phyloP scores from a whole-genome alignment of 2,113 vertebrate species.

The Aspidoscelis tigris region DNA sequence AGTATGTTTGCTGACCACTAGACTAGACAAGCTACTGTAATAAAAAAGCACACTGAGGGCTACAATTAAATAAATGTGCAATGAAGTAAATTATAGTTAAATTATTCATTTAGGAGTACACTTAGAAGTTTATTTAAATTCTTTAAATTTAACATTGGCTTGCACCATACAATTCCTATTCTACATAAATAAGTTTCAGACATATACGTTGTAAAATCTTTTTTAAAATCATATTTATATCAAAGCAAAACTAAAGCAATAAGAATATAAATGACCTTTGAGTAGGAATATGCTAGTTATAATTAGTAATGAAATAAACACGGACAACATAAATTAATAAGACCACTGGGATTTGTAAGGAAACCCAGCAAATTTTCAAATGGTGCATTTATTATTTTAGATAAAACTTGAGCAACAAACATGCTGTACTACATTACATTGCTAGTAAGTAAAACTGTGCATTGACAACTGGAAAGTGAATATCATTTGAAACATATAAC shows the following conservation, averaged over 20 bases:
- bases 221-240: background rate
- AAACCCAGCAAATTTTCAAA: background rate
- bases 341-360: background rate
- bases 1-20: too few species aligned
- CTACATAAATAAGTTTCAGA: background rate
- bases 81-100: background rate
- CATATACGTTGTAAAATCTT: background rate
- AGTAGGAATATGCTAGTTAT: background rate
- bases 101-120: background rate
- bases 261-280: background rate
- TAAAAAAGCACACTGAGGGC: background rate
- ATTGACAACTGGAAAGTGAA: background rate
- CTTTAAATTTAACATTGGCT: background rate
- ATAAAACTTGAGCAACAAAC: background rate
- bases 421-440: background rate
- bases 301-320: background rate
- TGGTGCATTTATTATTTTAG: background rate
- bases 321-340: background rate
- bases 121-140: background rate
- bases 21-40: background rate
- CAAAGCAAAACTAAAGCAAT: background rate
- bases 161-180: background rate
- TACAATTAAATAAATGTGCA: background rate
- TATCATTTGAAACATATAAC: background rate
- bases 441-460: background rate